These are phyloP conservation scores for Spea hammondii DNA, from an alignment of 2,797 vertebrate species.

Conservation along the genomic window DNA sequence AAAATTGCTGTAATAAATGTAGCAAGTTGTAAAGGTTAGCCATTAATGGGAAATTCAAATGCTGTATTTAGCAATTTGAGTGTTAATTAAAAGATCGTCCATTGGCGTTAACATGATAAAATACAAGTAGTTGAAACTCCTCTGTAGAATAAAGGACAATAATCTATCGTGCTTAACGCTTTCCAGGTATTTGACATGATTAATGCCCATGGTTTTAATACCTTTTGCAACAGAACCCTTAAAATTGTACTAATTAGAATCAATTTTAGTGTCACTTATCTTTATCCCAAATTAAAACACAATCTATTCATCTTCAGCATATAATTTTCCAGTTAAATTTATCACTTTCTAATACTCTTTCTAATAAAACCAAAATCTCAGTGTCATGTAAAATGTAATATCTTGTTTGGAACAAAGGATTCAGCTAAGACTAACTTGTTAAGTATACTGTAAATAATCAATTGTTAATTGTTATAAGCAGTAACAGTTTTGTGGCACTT, in stretches of 20 bases:
- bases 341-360: conserved; percentile 40
- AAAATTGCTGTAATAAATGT: conserved; percentile 20
- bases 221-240: conserved; percentile 35
- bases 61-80: conserved; percentile 40
- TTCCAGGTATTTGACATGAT: conserved; percentile 43
- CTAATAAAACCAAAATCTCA: conserved; percentile 11
- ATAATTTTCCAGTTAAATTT: conserved; percentile 40
- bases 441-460: too few species aligned
- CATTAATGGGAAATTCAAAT: conserved; percentile 34
- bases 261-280: conserved; percentile 49
- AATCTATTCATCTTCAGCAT: conserved; percentile 48
- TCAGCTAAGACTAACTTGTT: too few species aligned
- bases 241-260: conserved; percentile 50
- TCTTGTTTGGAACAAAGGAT: neutral
- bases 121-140: conserved; percentile 29
- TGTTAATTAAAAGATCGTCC: conserved; percentile 44
- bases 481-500: too few species aligned
- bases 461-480: too few species aligned
- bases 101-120: conserved; percentile 27
- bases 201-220: conserved; percentile 30
- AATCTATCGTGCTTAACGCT: conserved; percentile 38
- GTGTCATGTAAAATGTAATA: conserved; percentile 31
- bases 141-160: conserved; percentile 37
- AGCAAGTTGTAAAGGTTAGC: conserved; percentile 34
- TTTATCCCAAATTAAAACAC: conserved; percentile 47